Percentiles rank a stretch among this genome's conserved stretches.
Conservation (phyloP, 1,140 invertebrate genomes). For the Cheumatopsyche charites region DNA sequence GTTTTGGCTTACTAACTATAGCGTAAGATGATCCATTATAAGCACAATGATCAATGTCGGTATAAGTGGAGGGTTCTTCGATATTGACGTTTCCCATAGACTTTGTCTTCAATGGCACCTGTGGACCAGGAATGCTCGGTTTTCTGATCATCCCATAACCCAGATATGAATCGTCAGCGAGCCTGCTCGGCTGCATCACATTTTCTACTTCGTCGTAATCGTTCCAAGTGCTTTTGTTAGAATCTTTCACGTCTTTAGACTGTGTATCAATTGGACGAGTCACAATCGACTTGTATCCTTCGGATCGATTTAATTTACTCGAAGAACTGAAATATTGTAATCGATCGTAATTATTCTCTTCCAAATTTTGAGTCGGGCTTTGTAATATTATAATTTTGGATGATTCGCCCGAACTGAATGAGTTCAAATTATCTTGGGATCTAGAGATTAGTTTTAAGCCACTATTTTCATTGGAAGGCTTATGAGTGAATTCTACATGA, state of each 20-base stretch:
- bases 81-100: slow-evolving; percentile 50
- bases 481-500: slow-evolving; percentile 64
- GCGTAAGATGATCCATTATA: slow-evolving; percentile 80
- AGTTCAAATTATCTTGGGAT: slow-evolving; percentile 60
- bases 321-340: slow-evolving; percentile 79
- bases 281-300: slow-evolving; percentile 71
- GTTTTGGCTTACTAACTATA: slow-evolving; percentile 80
- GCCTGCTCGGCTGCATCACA: slow-evolving; percentile 67
- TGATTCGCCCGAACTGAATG: slow-evolving; percentile 54
- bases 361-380: slow-evolving; percentile 56
- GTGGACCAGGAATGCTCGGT: slow-evolving; percentile 60
- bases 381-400: slow-evolving; percentile 59
- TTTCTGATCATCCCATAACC: slow-evolving; percentile 79
- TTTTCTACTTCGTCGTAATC: slow-evolving; percentile 72
- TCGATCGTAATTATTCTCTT: slow-evolving; percentile 72
- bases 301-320: slow-evolving; percentile 69
- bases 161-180: slow-evolving; percentile 78
- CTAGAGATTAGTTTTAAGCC: slow-evolving; percentile 59
- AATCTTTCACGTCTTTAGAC: slow-evolving; percentile 52
- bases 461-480: slow-evolving; percentile 54
- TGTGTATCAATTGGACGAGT: slow-evolving; percentile 57
- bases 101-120: slow-evolving; percentile 57
- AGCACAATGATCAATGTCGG: slow-evolving; percentile 67
- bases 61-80: slow-evolving; percentile 56
- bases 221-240: slow-evolving; percentile 63